phyloP scores from a whole-genome alignment of 2,888 invertebrate genomes.

The Drosophila austrosaltans region DNA sequence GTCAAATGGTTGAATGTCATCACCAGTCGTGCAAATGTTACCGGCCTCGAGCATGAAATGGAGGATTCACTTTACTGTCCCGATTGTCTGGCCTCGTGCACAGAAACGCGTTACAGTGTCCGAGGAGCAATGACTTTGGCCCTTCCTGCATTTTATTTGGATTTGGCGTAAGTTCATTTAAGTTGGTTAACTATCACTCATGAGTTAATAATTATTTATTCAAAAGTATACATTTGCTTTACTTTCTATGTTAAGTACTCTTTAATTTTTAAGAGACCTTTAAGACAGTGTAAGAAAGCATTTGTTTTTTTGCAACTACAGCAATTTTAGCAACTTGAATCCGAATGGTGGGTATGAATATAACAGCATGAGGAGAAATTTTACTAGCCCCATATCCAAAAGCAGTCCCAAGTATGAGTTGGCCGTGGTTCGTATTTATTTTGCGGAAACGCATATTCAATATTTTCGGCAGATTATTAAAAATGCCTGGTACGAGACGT shows the following conservation, averaged over 20 bases:
- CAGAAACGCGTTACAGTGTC: constrained; percentile 84
- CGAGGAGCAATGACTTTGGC: constrained; percentile 71
- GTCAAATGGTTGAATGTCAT: constrained; percentile 83
- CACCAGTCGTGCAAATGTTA: constrained; percentile 70
- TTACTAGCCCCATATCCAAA: constrained; percentile 23
- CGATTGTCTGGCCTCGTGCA: constrained; percentile 86
- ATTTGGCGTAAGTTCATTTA: constrained; percentile 55
- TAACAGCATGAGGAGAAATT: neutral
- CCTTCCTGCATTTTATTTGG: constrained; percentile 40
- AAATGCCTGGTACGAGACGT: constrained; percentile 86
- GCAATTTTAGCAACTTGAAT: constrained; percentile 4
- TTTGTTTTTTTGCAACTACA: constrained; percentile 65
- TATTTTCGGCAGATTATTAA: constrained; percentile 79
- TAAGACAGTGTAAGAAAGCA: constrained; percentile 43
- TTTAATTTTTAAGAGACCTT: neutral
- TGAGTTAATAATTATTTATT: neutral
- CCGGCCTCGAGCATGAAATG: constrained; percentile 84
- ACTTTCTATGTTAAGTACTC: neutral
- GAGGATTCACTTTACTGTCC: constrained; percentile 85
- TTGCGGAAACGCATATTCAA: constrained; percentile 72
- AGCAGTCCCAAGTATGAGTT: constrained; percentile 55
- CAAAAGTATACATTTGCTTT: neutral
- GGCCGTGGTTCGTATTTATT: constrained; percentile 75
- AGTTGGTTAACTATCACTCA: neutral
- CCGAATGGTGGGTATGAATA: neutral